These are phyloP conservation scores for Episyrphus balteatus DNA, from an alignment of 1,140 invertebrate genomes.

Conservation along the genomic window DNA sequence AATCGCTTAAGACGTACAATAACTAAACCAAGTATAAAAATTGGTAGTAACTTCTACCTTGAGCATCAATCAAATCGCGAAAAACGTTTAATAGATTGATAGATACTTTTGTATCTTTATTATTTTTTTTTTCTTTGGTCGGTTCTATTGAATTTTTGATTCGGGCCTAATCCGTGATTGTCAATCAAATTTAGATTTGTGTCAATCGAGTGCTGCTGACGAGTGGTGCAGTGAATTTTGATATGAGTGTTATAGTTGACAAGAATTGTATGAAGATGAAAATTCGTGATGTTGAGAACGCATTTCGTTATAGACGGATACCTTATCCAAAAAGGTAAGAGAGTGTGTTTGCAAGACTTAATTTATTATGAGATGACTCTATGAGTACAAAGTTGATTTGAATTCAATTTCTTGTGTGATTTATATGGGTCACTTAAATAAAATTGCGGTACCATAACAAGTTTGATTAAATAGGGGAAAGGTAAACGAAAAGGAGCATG, in stretches of 20 bases:
- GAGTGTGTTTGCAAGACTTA: too few species aligned
- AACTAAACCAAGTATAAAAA: too few species aligned
- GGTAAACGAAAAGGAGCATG: too few species aligned
- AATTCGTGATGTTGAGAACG: slow-evolving; percentile 33
- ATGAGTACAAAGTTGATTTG: too few species aligned
- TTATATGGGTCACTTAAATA: too few species aligned
- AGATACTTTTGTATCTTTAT: background rate
- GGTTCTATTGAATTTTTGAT: background rate
- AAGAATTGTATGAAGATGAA: slow-evolving; percentile 25
- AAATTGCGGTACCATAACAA: too few species aligned
- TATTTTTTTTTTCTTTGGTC: background rate
- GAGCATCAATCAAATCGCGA: slow-evolving; percentile 1
- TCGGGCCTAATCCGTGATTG: background rate
- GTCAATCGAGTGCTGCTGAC: background rate
- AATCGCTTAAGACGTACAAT: too few species aligned
- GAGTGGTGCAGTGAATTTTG: background rate
- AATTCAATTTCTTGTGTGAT: too few species aligned
- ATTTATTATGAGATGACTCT: too few species aligned
- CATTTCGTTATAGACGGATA: slow-evolving; percentile 33
- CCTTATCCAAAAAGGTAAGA: slow-evolving; percentile 35
- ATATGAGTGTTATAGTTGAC: background rate
- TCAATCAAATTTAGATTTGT: background rate
- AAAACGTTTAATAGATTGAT: background rate
- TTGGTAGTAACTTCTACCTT: too few species aligned
- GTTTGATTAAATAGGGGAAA: too few species aligned